Evolutionary conservation across 30 jellyfish, hydroid and myxozoan genomes (phyloP).

Genomic region (Aurelia sp.): DNA sequence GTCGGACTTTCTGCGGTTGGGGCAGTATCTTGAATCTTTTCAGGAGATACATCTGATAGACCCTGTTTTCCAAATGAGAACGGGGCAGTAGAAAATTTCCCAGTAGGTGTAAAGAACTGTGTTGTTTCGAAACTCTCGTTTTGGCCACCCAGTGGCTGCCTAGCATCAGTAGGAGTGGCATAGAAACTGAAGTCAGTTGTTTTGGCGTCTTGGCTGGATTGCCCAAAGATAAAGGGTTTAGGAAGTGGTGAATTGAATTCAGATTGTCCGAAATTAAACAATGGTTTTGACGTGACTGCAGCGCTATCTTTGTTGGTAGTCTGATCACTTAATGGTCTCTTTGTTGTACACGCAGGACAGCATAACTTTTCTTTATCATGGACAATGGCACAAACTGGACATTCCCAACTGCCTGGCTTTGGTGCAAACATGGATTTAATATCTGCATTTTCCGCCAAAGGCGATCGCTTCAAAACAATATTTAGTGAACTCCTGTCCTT

Average conservation of each 20-base stretch:
- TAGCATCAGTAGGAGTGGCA: not conserved
- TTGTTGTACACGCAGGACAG: constrained; percentile 2
- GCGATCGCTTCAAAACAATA: constrained; percentile 17
- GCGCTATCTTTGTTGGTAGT: not conserved
- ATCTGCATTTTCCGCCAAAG: not conserved
- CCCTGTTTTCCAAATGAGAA: not conserved
- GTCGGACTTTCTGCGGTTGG: constrained; percentile 42
- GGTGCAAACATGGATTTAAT: not conserved
- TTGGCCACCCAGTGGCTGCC: not conserved
- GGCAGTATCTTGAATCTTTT: constrained; percentile 11
- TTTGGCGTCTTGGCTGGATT: not conserved
- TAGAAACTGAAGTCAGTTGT: not conserved
- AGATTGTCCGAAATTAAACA: too few relatives aligned
- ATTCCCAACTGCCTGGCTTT: constrained; percentile 19
- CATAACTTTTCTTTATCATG: not conserved
- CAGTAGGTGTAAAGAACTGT: constrained; percentile 33
- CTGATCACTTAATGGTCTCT: not conserved
- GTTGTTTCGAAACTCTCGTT: not conserved
- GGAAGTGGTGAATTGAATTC: not conserved
- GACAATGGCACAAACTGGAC: not conserved
- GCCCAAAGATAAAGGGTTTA: constrained; percentile 8
- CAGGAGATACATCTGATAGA: constrained; percentile 5
- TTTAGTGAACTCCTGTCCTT: constrained; percentile 10
- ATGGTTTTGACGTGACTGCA: too few relatives aligned
- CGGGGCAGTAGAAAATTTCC: not conserved